Evolutionary conservation across 2,888 invertebrate genomes (phyloP).

Genomic region (Hypomecis atomaria): DNA sequence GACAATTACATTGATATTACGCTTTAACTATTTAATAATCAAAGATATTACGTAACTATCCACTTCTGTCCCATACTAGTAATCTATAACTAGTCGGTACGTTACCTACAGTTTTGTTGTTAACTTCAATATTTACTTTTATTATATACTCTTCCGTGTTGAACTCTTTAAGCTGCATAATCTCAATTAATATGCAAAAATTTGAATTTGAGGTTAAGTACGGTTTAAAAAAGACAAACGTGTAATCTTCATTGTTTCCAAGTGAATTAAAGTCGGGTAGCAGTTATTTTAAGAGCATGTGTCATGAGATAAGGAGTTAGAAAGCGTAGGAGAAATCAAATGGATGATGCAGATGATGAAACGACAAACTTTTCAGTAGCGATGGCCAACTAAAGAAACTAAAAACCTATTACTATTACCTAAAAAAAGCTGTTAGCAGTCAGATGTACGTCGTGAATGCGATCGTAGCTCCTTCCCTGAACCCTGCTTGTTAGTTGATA

Average conservation of each 20-base stretch:
- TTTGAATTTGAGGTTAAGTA: slow-evolving; percentile 37
- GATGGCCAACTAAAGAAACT: background rate
- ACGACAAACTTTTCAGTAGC: background rate
- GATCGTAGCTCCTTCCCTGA: background rate
- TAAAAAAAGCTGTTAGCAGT: background rate
- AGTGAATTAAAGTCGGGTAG: slow-evolving; percentile 36
- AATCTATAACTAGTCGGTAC: background rate
- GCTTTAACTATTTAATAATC: no score
- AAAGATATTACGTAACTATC: no score
- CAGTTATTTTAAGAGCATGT: slow-evolving; percentile 45
- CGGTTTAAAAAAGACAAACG: slow-evolving; percentile 30
- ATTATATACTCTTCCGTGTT: background rate
- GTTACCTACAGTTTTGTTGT: background rate
- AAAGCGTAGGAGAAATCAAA: slow-evolving; percentile 44
- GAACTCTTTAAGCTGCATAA: background rate
- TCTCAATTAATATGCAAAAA: slow-evolving; percentile 10
- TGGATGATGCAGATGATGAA: slow-evolving; percentile 30
- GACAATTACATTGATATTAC: no score
- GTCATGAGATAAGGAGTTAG: slow-evolving; percentile 42
- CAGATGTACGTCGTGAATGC: background rate
- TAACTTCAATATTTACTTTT: background rate
- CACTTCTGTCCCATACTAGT: no score
- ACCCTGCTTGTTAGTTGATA: background rate
- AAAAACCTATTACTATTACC: no score
- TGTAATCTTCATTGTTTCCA: slow-evolving; percentile 14